Evolutionary conservation across 2,888 invertebrate genomes (phyloP).

Genomic region (Rotaria magnacalcarata): DNA sequence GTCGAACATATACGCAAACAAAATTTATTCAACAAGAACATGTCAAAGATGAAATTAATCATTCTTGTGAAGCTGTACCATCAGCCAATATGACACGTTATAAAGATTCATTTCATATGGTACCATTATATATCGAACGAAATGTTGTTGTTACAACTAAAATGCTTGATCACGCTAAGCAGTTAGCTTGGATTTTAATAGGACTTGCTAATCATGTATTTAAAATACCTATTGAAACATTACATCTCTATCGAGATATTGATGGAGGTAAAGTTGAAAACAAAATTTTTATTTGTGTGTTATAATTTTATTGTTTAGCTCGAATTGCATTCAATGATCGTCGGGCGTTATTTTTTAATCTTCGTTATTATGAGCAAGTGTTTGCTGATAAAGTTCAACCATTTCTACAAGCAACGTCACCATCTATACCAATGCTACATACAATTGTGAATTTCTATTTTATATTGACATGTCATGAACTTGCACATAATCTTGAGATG

Average conservation of each 20-base stretch:
- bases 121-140: slow-evolving; percentile 28
- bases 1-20: neutral
- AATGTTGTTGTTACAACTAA: neutral
- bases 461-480: slow-evolving; percentile 20
- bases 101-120: neutral
- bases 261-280: neutral
- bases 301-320: neutral
- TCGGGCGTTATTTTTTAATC: slow-evolving; percentile 13
- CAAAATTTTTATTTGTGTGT: neutral
- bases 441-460: neutral
- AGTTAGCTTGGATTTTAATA: neutral
- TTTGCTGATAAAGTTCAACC: neutral
- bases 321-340: slow-evolving; percentile 21
- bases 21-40: slow-evolving; percentile 33
- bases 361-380: slow-evolving; percentile 32
- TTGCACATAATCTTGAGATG: slow-evolving; percentile 11
- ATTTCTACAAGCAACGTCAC: neutral
- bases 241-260: slow-evolving; percentile 15
- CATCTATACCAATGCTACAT: neutral
- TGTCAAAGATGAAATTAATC: slow-evolving; percentile 27
- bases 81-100: slow-evolving; percentile 28
- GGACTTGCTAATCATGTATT: slow-evolving; percentile 17
- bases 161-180: slow-evolving; percentile 11
- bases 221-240: neutral
- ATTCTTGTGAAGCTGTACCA: slow-evolving; percentile 33